Base-by-base conservation (phyloP, 2,113 vertebrate species). In the Dissostichus mawsoni region DNA sequence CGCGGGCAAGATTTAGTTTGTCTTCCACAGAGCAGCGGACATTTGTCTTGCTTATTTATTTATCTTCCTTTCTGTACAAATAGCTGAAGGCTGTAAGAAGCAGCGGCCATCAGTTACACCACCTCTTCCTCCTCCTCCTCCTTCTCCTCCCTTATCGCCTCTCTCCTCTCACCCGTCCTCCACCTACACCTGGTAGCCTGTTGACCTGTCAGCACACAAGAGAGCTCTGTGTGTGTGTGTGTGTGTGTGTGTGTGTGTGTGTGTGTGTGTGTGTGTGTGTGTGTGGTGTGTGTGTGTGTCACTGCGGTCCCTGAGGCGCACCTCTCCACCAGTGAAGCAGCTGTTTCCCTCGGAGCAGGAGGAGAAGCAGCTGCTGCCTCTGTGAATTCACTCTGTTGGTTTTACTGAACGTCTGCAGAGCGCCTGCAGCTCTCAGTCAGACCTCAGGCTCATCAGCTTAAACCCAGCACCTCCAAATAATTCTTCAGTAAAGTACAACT, bases 31-130 rank as follows among this genome's bases (percentile, higher is more conserved):
- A 75, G 29, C 29, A 23, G 48, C 45, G 23, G 55, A 84, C 75
- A 68, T 88, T 82, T 80, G 69, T 86, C 83, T 82, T 56, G 33
- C 76, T 70, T 77, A 74, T 81, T 80, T 86, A 80, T 88, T 80
- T 81, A 73, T 79, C 50, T 80, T 14, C 45, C 13, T 8, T 29
- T 50, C 0, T 14, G 16, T 44, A 65, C 75, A 76, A 74, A 81
- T 17, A 86, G 86, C 86, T 63, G 68, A 13, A 85, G 84, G 89
- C 81, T 48, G 69, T 0, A 52, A 45, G 77, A 52, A 41, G 65
- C 83, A 36, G 74, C 5, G 23, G 62, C 61, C 73, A 85, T 83
- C 72, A 53, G 71, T 75, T 66, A 68, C 71, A 70, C 10, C 57
- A 41, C 50, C 69, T 45, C 66, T 55, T 70, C 73, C 62, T 52